phyloP scores from a whole-genome alignment of 2,888 invertebrate species.

The Trichacis sp. region DNA sequence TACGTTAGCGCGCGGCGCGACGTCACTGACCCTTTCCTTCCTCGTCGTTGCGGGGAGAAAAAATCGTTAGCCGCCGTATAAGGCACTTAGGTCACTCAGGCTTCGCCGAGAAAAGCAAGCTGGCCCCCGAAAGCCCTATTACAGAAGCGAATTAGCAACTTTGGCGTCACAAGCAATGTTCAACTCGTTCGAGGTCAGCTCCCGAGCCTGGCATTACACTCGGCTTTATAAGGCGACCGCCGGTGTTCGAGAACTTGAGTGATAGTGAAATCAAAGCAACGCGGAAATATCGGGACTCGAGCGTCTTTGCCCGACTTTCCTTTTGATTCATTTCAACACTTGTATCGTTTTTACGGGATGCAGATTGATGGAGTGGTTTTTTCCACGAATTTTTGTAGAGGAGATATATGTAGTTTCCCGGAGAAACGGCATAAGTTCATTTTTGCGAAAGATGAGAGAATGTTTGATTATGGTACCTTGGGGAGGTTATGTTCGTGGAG shows the following conservation, averaged over 20 bases:
- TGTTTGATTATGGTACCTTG: too few relatives aligned
- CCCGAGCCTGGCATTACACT: conserved; percentile 18
- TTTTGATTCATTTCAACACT: not conserved
- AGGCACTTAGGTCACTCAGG: conserved; percentile 57
- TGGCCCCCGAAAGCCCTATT: conserved; percentile 30
- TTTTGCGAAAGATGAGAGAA: too few relatives aligned
- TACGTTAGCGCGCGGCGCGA: conserved; percentile 44
- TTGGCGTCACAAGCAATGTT: conserved; percentile 41
- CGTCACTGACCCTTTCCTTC: conserved; percentile 59
- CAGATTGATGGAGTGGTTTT: too few relatives aligned
- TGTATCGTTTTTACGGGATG: not conserved
- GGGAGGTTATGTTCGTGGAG: too few relatives aligned
- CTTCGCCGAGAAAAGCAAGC: conserved; percentile 28
- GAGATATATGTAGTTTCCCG: too few relatives aligned
- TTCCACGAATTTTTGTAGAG: too few relatives aligned
- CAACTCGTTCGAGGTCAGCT: conserved; percentile 48
- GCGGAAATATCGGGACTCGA: conserved; percentile 8
- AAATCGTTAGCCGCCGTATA: conserved; percentile 57
- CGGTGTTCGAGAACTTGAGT: conserved; percentile 34
- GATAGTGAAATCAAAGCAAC: conserved; percentile 27
- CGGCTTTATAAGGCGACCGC: conserved; percentile 22
- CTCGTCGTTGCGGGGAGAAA: conserved; percentile 39
- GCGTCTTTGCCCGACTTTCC: not conserved
- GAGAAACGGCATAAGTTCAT: too few relatives aligned
- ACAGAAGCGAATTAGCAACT: conserved; percentile 44